Evolutionary conservation across 2,797 vertebrate species (phyloP), one percentile per base, ranked within the genome.

Genomic region (Netta rufina): DNA sequence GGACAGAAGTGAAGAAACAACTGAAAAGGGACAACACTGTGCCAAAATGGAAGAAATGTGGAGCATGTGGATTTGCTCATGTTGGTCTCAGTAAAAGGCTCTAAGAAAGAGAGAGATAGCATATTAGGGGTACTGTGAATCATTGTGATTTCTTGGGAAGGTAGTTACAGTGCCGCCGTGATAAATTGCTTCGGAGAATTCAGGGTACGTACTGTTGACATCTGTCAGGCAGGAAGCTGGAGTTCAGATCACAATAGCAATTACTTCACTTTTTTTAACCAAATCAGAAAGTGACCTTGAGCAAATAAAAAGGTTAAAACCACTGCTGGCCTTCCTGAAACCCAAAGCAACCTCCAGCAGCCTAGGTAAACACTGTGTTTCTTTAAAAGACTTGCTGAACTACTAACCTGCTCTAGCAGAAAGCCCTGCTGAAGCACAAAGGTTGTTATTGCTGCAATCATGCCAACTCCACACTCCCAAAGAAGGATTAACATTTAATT

Each of bases 171-270:
- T n/a, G 41, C 84, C 84, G 77, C 71, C 0, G 0, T 30, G 56
- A 82, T 25, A 87, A 96, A 90, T 43, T 45, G n/a, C 84, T 91
- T 67, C 58, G 47, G 47, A 67, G 39, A 69, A 74, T 57, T 82
- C 33, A 64, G 41, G 36, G 62, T 28, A 47, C 15, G 0, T 18
- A 38, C 32, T 36, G 60, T 51, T 73, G 66, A 49, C 53, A 43
- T 28, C 49, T 67, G 61, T 47, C 43, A 41, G 71, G 79, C 49
- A 56, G 70, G 54, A 57, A 90, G 66, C 58, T 87, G 77, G 32
- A 75, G 64, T 66, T 90, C 78, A 70, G 43, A 53, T 89, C 78
- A 70, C 94, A 70, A 54, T 41, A 43, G 24, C 70, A 69, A 62
- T 82, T 73, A 43, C 8, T 71, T 60, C 61, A 32, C 57, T 53